These are phyloP conservation scores for Chymomyza procnemis DNA, from an alignment of 2,888 invertebrate genomes.

Conservation along the genomic window DNA sequence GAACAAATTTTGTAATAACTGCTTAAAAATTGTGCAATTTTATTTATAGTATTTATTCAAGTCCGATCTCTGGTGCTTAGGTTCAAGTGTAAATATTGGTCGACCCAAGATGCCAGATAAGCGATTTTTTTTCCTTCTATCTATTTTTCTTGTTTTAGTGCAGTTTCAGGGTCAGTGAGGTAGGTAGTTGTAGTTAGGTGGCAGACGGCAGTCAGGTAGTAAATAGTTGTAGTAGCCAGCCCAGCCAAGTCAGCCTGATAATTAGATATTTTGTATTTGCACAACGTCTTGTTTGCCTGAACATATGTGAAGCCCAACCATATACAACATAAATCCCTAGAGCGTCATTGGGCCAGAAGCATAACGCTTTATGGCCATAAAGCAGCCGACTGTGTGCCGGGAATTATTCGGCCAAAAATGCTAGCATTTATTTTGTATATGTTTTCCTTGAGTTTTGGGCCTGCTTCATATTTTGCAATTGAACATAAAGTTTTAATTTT, in stretches of 20 bases:
- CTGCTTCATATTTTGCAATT: conserved; percentile 3
- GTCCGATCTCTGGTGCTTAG: too few species aligned
- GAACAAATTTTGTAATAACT: not conserved
- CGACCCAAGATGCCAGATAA: not conserved
- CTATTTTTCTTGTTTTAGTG: too few species aligned
- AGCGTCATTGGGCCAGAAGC: not conserved
- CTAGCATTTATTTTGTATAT: not conserved
- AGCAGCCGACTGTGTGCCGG: not conserved
- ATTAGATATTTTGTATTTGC: not conserved
- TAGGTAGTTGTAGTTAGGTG: too few species aligned
- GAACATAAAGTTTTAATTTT: conserved; percentile 19
- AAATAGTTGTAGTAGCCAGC: too few species aligned
- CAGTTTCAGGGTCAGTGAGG: not conserved
- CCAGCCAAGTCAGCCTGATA: too few species aligned
- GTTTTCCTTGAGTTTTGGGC: not conserved
- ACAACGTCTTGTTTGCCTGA: not conserved
- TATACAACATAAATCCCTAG: not conserved
- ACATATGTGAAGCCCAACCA: not conserved
- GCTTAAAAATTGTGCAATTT: not conserved
- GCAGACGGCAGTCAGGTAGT: too few species aligned
- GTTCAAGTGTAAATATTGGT: not conserved
- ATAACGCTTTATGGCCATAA: not conserved
- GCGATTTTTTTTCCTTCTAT: too few species aligned
- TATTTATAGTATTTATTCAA: not conserved
- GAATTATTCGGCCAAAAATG: not conserved